Evolutionary conservation across 2,113 vertebrate genomes (phyloP), one percentile per base, ranked within the genome.

Genomic region (Sylvietta virens): DNA sequence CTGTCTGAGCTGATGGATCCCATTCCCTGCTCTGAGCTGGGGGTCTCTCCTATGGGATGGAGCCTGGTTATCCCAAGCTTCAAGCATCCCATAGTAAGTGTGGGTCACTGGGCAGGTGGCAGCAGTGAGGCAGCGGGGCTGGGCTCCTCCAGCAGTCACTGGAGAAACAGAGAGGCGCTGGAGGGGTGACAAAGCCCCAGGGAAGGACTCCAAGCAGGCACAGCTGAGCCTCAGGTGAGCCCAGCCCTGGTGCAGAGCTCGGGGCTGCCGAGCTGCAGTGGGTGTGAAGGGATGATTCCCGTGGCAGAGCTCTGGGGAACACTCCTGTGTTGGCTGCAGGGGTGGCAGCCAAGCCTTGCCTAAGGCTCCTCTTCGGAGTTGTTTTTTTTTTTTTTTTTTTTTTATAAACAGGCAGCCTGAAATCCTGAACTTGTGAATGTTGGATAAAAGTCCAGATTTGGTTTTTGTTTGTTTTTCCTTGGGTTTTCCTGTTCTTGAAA

Each of bases 251-350:
- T 0, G 0, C 44, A 17, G 37, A 19, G 27, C 15, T 13, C n/a
- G 8, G 27, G 33, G 39, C 22, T 54, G 20, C 42, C 6, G 23
- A 7, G 45, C 58, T 3, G 2, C 31, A 31, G 53, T 11, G 53
- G 33, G 5, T n/a, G 33, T 15, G 56, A 20, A 9, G 33, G 21
- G 31, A 21, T 33, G 54, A 22, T 18, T 9, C 20, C 42, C 78
- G 33, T 8, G 1, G 22, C 56, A 1, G 5, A 33, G 58, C 58
- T 3, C 30, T 2, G 45, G 26, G 53, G 4, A 50, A 3, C 42
- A 11, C 3, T 2, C 8, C 14, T 4, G 0, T 2, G 20, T 8
- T 22, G 31, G 20, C 8, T 22, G 31, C 39, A 2, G 48, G 16
- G 22, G 9, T 1, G 33, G 16, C 37, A 13, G 15, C 13, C 73